Evolutionary conservation across 2,113 vertebrate genomes (phyloP).

Genomic region (Nothocercus nigrocapillus): DNA sequence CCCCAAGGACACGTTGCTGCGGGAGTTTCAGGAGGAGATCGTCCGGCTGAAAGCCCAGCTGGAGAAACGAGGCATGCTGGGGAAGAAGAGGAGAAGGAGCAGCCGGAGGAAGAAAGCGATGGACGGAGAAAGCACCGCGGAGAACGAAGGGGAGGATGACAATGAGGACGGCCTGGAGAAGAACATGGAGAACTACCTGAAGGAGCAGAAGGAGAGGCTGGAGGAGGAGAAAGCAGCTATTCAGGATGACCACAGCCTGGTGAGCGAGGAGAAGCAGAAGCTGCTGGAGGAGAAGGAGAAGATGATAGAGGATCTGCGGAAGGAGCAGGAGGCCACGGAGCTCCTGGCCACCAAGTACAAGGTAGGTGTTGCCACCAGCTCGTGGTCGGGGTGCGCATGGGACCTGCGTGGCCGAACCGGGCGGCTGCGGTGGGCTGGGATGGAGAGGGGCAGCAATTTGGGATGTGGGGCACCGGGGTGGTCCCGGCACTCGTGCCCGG

Average conservation of each 20-base stretch:
- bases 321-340: constrained; percentile 93
- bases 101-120: constrained; percentile 79
- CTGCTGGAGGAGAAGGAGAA: constrained; percentile 96
- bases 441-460: no score
- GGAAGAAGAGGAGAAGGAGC: constrained; percentile 83
- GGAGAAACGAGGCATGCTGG: constrained; percentile 89
- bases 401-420: background rate
- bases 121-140: constrained; percentile 57
- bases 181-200: constrained; percentile 88
- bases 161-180: constrained; percentile 78
- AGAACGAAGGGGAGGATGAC: constrained; percentile 78
- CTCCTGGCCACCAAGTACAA: constrained; percentile 95
- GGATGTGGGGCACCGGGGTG: no score
- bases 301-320: constrained; percentile 93
- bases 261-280: constrained; percentile 93
- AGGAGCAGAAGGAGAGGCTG: constrained; percentile 91
- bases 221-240: constrained; percentile 95
- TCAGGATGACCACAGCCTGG: constrained; percentile 89
- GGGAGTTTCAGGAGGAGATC: constrained; percentile 96
- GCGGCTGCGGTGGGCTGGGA: no score
- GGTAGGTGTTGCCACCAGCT: constrained; percentile 68
- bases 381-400: accelerated
- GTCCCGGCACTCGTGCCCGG: no score
- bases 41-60: constrained; percentile 91
- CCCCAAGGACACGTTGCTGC: constrained; percentile 93